These are phyloP conservation scores for Ylistrum balloti DNA, from an alignment of 1,140 invertebrate genomes.

Conservation along the genomic window DNA sequence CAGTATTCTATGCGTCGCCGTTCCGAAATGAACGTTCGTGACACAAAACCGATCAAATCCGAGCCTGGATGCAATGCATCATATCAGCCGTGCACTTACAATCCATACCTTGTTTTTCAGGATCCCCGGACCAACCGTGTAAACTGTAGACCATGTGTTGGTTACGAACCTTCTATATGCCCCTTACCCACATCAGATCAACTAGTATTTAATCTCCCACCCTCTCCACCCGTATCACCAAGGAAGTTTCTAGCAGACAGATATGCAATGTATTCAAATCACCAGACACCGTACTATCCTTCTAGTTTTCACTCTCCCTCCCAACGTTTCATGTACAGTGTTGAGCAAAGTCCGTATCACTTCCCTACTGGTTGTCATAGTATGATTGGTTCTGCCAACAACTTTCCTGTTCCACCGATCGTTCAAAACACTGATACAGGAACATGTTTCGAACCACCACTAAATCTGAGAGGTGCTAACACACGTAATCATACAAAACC, in stretches of 20 bases:
- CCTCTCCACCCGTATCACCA: conserved; percentile 66
- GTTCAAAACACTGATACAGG: neutral
- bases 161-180: neutral
- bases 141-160: neutral
- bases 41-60: conserved; percentile 24
- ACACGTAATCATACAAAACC: neutral
- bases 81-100: neutral
- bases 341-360: neutral
- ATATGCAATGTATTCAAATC: neutral
- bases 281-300: neutral
- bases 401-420: neutral
- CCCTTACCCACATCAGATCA: neutral
- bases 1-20: neutral
- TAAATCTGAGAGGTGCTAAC: neutral
- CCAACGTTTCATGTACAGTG: neutral
- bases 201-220: conserved; percentile 57
- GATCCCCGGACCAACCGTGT: neutral
- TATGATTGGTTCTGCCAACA: neutral
- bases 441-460: neutral
- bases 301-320: neutral
- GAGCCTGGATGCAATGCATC: neutral
- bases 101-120: neutral
- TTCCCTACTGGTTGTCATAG: neutral
- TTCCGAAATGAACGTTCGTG: neutral
- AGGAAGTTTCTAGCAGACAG: neutral